A percentile compares a stretch with the other conserved stretches of the same genome.
Conservation (phyloP, 92 coral and sea anemone genomes). For the Epizoanthus fatuus region DNA sequence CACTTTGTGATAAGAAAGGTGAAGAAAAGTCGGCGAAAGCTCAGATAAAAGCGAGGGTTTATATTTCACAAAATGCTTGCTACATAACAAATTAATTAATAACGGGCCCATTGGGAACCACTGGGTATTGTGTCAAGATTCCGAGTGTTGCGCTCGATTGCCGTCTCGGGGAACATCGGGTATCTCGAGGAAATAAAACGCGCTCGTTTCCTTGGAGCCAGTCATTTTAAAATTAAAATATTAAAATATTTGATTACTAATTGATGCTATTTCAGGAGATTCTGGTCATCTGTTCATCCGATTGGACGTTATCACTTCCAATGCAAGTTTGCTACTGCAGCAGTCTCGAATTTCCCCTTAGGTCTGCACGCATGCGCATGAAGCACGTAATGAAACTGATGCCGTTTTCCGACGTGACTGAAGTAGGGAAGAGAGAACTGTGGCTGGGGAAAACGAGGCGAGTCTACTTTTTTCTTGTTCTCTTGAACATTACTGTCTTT, state of each 20-base stretch:
- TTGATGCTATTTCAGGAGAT: neutral
- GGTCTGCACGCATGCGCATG: slow-evolving; percentile 91
- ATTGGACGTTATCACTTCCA: slow-evolving; percentile 15
- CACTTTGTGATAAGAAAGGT: no score
- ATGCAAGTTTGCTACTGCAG: slow-evolving; percentile 65
- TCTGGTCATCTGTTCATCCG: neutral
- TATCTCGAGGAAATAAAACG: no score
- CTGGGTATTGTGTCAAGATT: no score
- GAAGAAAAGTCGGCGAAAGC: no score
- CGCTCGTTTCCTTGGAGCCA: no score
- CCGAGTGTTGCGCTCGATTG: no score
- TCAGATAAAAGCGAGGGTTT: no score
- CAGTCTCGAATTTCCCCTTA: slow-evolving; percentile 57
- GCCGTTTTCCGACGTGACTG: slow-evolving; percentile 65
- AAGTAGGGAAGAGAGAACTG: slow-evolving; percentile 72
- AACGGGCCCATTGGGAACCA: no score
- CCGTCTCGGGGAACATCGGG: no score
- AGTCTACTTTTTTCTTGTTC: slow-evolving; percentile 6
- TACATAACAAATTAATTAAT: no score
- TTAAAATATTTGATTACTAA: neutral
- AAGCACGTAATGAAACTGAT: slow-evolving; percentile 81
- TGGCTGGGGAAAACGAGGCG: slow-evolving; percentile 18
- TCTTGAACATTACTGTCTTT: neutral
- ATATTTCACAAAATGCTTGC: no score
- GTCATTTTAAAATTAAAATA: neutral